Evolutionary conservation across 1,140 invertebrate species (phyloP), one percentile per base, ranked within the genome.

Genomic region (Drosophila obscura): DNA sequence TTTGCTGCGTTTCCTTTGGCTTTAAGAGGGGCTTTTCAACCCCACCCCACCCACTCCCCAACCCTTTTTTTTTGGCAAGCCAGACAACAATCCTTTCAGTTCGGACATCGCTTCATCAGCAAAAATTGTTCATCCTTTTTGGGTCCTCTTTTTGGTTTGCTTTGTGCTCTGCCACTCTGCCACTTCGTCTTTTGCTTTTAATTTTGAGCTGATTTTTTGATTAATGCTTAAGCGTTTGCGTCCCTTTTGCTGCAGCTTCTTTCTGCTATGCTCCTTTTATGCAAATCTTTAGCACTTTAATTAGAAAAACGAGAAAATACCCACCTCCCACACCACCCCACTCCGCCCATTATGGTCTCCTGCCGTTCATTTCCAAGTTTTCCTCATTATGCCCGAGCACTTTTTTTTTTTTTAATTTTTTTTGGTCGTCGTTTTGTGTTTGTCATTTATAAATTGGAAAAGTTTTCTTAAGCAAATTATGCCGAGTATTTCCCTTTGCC

Each of bases 401-500:
- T 60, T 45, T 57, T 59, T n/a, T 52, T 44, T 65, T 60, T 52
- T 68, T 60, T 51, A 35, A 35, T 64, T 60, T 52, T n/a, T n/a
- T n/a, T n/a, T n/a, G n/a, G n/a, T 60, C 46, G 43, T 44, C 26
- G 76, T 69, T 84, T 87, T 83, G 53, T 83, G 84, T 90, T 90
- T 90, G 85, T 90, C 85, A 90, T 90, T 90, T 90, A 90, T 85
- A 90, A 90, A 90, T 90, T 90, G 85, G 85, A 90, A 90, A 90
- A 90, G 67, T 90, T 88, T 88, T 80, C 75, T 80, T 90, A 82
- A 90, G 81, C 85, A 90, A 90, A 90, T 87, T 87, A 87, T 87
- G 83, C 71, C 67, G 11, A 39, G 79, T 82, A 79, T 82, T 61
- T 77, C 77, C 73, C 51, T 77, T 69, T 72, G 51, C 35, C 24